Base-by-base conservation (phyloP, 2,888 invertebrate genomes). In the Cyclophora punctaria region DNA sequence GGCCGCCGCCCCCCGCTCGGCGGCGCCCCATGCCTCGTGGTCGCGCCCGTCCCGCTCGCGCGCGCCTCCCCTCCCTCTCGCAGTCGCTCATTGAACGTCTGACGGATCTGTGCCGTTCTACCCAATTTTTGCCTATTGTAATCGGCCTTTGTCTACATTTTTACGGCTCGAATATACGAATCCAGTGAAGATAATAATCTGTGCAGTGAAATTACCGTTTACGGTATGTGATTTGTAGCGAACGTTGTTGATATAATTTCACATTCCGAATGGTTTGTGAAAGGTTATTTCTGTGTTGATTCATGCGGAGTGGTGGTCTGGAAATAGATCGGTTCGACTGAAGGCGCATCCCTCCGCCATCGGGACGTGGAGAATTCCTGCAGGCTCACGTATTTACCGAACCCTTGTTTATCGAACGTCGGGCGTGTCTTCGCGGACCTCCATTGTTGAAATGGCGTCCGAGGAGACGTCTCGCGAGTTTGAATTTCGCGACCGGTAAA, bases 271-370 rank as follows among this genome's bases (percentile, higher is more conserved):
- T 67, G 69, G 73, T 78, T 80, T 76, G 80, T 86, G 86, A 85
- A 87, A 85, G 85, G 86, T 87, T 87, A 88, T 88, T 88, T 88
- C 73, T 81, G 87, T 85, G 87, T 87, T 86, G 87, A 87, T 87
- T 87, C 84, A 85, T 85, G 84, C 85, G 79, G 80, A 78, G 87
- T 82, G 80, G 76, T 75, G 83, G 78, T 83, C 88, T 86, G 84
- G 83, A 88, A 88, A 87, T 87, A 87, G 87, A 86, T 75, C 73
- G 64, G 78, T 73, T 74, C 78, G 80, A 63, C 71, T 70, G 71
- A 81, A 82, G 75, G 77, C 82, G 78, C 85, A 84, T 85, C 85
- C 83, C 83, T 77, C 73, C 68, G 74, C 71, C 64, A 68, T 68
- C 66, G 71, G 63, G 63, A 64, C 66, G 65, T 63, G 65, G 71